Evolutionary conservation across 2,888 invertebrate genomes (phyloP).

Genomic region (Andrena praecox): DNA sequence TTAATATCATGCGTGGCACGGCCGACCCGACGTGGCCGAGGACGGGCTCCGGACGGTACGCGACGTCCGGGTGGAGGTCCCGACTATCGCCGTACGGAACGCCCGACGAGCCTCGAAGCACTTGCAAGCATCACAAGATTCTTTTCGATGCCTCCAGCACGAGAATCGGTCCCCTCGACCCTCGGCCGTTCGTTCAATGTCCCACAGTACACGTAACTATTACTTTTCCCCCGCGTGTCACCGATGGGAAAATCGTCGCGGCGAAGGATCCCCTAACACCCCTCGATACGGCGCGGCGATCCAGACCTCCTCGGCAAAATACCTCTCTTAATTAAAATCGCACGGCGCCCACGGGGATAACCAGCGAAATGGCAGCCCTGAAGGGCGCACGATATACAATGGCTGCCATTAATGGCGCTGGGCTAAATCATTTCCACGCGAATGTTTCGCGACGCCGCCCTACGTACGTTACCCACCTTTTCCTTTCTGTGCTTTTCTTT

Average conservation of each 20-base stretch:
- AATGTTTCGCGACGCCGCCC: conserved; percentile 16
- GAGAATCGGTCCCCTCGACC: too few relatives aligned
- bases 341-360: conserved; percentile 34
- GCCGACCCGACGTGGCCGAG: neutral
- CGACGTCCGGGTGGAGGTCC: too few relatives aligned
- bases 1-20: neutral
- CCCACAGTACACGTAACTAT: conserved; percentile 19
- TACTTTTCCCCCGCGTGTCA: conserved; percentile 15
- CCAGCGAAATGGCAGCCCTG: conserved; percentile 55
- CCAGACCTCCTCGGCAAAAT: neutral
- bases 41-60: too few relatives aligned
- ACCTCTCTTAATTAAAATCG: conserved; percentile 35
- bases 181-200: too few relatives aligned
- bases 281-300: neutral
- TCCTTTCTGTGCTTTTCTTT: neutral
- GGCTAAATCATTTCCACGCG: conserved; percentile 50
- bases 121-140: too few relatives aligned
- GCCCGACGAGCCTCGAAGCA: too few relatives aligned
- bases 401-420: conserved; percentile 65
- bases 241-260: neutral
- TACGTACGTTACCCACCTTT: conserved; percentile 38
- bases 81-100: too few relatives aligned
- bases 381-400: conserved; percentile 68
- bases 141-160: too few relatives aligned
- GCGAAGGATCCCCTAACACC: neutral